Percentiles rank a stretch among this genome's conserved stretches.
These are phyloP conservation scores for Crotalus horridus DNA, from an alignment of 2,113 vertebrate genomes.

Conservation along the genomic window DNA sequence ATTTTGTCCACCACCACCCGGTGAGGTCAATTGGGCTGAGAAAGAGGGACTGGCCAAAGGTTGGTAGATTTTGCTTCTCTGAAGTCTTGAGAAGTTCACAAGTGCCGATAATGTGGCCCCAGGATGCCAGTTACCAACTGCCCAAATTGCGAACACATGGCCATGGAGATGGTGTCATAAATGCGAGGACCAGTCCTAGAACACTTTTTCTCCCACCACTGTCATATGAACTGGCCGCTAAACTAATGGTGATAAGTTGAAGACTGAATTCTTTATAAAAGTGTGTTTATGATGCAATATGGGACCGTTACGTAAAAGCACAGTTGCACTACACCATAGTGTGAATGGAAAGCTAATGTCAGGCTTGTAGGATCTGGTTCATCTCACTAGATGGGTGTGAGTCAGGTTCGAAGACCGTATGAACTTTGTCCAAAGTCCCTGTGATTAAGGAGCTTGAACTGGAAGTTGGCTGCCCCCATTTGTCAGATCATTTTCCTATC, in stretches of 20 bases:
- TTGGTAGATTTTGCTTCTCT: not conserved
- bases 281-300: not conserved
- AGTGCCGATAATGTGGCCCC: not conserved
- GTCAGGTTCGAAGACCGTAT: not conserved
- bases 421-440: accelerated
- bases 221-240: not conserved
- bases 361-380: not conserved
- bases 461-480: not conserved
- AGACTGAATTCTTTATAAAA: too few species aligned
- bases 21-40: not conserved
- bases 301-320: not conserved
- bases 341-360: not conserved
- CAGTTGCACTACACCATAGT: not conserved
- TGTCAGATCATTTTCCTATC: not conserved
- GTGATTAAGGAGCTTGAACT: not conserved
- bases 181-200: not conserved
- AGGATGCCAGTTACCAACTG: not conserved
- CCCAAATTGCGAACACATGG: not conserved
- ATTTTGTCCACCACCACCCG: not conserved
- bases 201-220: not conserved
- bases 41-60: not conserved
- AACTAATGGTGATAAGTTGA: too few species aligned
- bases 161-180: not conserved
- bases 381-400: not conserved
- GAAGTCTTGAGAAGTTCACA: not conserved